Base-by-base conservation (phyloP, 2,888 invertebrate genomes). In the Cantharis rustica region DNA sequence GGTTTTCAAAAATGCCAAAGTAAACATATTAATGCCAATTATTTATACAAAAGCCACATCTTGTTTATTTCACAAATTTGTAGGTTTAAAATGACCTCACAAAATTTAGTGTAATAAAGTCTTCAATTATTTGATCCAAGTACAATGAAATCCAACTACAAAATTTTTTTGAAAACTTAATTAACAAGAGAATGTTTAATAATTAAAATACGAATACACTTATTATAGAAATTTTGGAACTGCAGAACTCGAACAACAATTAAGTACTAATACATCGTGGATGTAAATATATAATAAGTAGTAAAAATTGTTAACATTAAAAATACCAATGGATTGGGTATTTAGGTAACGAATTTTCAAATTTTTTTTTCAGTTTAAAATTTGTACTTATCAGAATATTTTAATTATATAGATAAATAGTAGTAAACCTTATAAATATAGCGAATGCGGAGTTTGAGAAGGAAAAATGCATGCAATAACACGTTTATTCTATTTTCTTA, bases 111-210 rank as follows among this genome's bases (percentile, higher is more conserved):
- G 71, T 71, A 75, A 77, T 31, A 73, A 73, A 71, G 20, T 68
- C 66, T 26, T 31, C 11, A 13, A n/a, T 63, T 69, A 13, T 70
- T 71, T 75, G n/a, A 47, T 47, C 73, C 78, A 79, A 82, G 76
- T 82, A 83, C 81, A 79, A 79, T 81, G 82, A 82, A 82, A 80
- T 81, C 82, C 82, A 82, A 81, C 80, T 82, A 81, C 64, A 61
- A 16, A 16, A 61, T 26, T 69, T 73, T 71, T 68, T 73, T 61
- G 26, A 71, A 26, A 73, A 69, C 73, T 62, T 74, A 74, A 70
- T 62, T 63, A 69, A 10, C 15, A 31, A 23, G 23, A 61, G 68
- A 23, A 47, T 27, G 17, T 63, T 20, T 69, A 64, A 61, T 70
- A 61, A 63, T 23, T 11, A 47, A 47, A 13, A 47, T n/a, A 47